Evolutionary conservation across 2,888 invertebrate genomes (phyloP).

Genomic region (Boloria selene): DNA sequence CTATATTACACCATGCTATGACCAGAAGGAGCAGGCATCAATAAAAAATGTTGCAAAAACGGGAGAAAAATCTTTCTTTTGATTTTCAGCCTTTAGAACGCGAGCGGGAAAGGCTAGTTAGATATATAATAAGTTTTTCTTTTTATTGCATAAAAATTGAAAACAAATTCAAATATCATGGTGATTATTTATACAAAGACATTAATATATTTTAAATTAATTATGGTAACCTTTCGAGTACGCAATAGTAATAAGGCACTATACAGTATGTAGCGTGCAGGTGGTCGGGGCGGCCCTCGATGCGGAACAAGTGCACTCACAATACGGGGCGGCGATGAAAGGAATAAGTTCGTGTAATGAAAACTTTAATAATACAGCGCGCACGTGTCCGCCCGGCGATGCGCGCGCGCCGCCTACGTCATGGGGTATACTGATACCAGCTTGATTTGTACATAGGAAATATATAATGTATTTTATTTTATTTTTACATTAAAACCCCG

Average conservation of each 20-base stretch:
- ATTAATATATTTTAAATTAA: not conserved
- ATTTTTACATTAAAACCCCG: too few relatives aligned
- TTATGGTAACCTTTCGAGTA: not conserved
- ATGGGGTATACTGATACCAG: not conserved
- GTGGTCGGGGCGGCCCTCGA: slow-evolving; percentile 31
- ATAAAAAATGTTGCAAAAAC: too few relatives aligned
- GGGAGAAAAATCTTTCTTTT: too few relatives aligned
- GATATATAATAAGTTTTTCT: too few relatives aligned
- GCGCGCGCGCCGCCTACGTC: slow-evolving; percentile 2
- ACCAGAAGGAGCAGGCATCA: too few relatives aligned
- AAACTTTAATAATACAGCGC: slow-evolving; percentile 76
- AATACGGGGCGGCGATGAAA: slow-evolving; percentile 36
- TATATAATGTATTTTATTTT: not conserved
- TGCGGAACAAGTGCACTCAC: slow-evolving; percentile 54
- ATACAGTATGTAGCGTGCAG: slow-evolving; percentile 32
- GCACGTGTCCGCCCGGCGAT: slow-evolving; percentile 59
- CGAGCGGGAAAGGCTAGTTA: too few relatives aligned
- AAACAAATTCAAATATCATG: not conserved
- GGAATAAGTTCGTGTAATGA: slow-evolving; percentile 55
- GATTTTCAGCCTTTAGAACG: too few relatives aligned
- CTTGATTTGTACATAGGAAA: not conserved
- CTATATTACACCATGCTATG: too few relatives aligned
- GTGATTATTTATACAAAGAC: not conserved
- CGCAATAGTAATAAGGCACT: not conserved
- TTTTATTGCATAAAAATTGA: too few relatives aligned